A percentile compares a stretch with the other conserved stretches of the same genome.
Conservation (phyloP, 1,140 invertebrate genomes). For the Colletes gigas region DNA sequence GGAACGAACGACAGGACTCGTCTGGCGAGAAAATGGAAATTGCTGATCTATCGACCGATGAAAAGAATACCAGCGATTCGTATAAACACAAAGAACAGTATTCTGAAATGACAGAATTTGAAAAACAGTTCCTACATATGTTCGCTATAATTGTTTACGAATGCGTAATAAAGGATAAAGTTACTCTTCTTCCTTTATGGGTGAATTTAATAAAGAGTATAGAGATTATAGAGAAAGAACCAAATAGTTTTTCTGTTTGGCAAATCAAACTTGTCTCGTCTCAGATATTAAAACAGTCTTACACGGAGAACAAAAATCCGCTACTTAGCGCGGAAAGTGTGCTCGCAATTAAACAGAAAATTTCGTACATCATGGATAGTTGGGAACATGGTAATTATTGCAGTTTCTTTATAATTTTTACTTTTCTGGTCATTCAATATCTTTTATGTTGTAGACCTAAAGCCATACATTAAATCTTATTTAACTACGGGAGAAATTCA, state of each 20-base stretch:
- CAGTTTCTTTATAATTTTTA: background rate
- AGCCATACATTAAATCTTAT: conserved; percentile 79
- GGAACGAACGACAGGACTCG: conserved; percentile 50
- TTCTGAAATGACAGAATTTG: conserved; percentile 80
- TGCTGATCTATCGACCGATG: conserved; percentile 55
- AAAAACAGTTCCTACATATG: conserved; percentile 84
- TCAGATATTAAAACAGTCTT: conserved; percentile 75
- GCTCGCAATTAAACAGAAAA: conserved; percentile 83
- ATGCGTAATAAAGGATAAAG: conserved; percentile 92
- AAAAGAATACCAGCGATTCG: conserved; percentile 32
- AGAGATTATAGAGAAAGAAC: conserved; percentile 67
- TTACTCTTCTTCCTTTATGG: conserved; percentile 89
- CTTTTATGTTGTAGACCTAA: conserved; percentile 71
- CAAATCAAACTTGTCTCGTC: conserved; percentile 85
- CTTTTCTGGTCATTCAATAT: conserved; percentile 5
- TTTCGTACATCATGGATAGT: conserved; percentile 80
- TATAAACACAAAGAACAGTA: conserved; percentile 41
- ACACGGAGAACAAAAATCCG: conserved; percentile 67
- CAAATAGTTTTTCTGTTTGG: conserved; percentile 83
- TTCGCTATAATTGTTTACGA: conserved; percentile 91
- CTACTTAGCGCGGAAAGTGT: conserved; percentile 80
- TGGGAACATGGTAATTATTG: conserved; percentile 80
- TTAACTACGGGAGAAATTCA: conserved; percentile 70
- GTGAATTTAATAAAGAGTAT: conserved; percentile 86
- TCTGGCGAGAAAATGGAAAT: conserved; percentile 71